A percentile compares a stretch with the other conserved stretches of the same genome.
Conservation (phyloP, 64 coral and sea anemone species). For the Stichodactyla helianthus region DNA sequence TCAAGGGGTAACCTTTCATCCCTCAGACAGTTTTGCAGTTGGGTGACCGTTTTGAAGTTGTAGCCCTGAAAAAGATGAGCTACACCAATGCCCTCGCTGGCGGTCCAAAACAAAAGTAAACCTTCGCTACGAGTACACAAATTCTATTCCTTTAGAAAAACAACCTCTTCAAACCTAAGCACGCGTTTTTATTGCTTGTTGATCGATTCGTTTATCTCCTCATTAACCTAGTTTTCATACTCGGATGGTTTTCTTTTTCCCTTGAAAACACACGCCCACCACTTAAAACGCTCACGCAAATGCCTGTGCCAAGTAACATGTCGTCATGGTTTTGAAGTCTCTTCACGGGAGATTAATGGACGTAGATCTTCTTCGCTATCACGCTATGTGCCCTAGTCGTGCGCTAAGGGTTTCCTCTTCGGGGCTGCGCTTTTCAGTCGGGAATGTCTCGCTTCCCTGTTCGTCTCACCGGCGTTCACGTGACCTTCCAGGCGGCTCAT, state of each 20-base stretch:
- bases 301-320: neutral
- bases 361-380: neutral
- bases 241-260: neutral
- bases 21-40: too few relatives aligned
- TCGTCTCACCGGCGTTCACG: too few relatives aligned
- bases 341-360: neutral
- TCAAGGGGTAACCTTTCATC: too few relatives aligned
- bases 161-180: neutral
- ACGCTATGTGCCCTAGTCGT: neutral
- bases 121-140: neutral
- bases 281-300: conserved; percentile 1
- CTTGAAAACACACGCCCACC: neutral
- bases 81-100: neutral
- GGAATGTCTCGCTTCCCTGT: neutral
- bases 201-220: conserved; percentile 6
- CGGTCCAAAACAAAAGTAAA: neutral
- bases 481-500: too few relatives aligned
- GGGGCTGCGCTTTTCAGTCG: neutral
- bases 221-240: neutral
- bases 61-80: too few relatives aligned
- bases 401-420: neutral
- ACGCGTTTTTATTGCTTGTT: neutral
- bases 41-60: too few relatives aligned
- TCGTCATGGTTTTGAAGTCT: neutral
- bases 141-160: neutral